These are phyloP conservation scores for Circaetus cinerascens DNA, from an alignment of 2,113 vertebrate species.

Conservation along the genomic window DNA sequence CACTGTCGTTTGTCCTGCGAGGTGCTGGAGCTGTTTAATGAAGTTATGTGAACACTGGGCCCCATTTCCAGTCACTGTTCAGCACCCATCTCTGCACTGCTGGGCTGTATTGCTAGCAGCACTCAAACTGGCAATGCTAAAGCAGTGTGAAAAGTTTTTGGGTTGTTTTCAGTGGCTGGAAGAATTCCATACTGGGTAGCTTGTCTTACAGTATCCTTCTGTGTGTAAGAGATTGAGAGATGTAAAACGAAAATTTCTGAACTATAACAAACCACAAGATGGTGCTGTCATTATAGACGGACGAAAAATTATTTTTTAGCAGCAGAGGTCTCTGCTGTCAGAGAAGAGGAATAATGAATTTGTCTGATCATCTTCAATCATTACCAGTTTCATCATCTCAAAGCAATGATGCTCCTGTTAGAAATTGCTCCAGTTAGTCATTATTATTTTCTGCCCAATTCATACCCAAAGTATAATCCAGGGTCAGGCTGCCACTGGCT, in stretches of 20 bases:
- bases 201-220: not conserved
- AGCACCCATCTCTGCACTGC: rapidly evolving
- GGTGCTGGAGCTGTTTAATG: not conserved
- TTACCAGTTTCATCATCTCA: not conserved
- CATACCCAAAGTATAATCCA: not conserved
- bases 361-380: not conserved
- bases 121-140: not conserved
- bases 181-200: not conserved
- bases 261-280: conserved; percentile 12
- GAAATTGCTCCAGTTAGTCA: not conserved
- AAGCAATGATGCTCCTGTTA: not conserved
- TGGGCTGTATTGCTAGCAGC: not conserved
- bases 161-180: not conserved
- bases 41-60: rapidly evolving
- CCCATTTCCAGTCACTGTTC: too few species aligned
- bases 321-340: rapidly evolving
- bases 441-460: too few species aligned
- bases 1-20: not conserved
- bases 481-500: not conserved
- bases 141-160: not conserved
- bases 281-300: conserved; percentile 4
- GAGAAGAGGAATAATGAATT: not conserved
- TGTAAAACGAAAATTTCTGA: not conserved
- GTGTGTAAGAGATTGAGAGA: not conserved
- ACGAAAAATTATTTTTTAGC: not conserved